These are phyloP conservation scores for Blomia tropicalis DNA, from an alignment of 2,888 invertebrate genomes.

Conservation along the genomic window DNA sequence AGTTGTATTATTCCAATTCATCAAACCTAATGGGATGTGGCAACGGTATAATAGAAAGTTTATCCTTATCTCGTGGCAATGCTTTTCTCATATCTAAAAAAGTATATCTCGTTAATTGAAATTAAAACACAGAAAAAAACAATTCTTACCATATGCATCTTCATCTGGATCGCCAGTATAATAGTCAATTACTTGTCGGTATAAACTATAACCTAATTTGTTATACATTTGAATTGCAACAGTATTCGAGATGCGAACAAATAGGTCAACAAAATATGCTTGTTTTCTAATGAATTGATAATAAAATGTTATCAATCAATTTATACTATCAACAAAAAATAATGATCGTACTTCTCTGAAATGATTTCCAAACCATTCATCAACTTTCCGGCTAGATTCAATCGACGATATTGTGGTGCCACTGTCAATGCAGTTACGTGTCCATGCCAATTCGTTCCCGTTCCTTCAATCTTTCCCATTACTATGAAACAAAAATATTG, in stretches of 20 bases:
- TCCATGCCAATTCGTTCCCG: conserved; percentile 92
- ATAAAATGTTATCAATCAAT: too few species aligned
- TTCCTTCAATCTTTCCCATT: conserved; percentile 97
- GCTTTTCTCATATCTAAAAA: conserved; percentile 91
- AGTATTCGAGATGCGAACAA: conserved; percentile 91
- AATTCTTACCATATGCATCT: conserved; percentile 78
- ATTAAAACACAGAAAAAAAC: too few species aligned
- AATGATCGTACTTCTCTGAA: conserved; percentile 55
- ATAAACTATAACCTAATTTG: conserved; percentile 85
- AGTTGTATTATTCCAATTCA: conserved; percentile 64
- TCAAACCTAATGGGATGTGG: conserved; percentile 86
- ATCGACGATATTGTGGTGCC: conserved; percentile 74
- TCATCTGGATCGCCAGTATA: conserved; percentile 96
- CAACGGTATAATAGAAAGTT: conserved; percentile 79
- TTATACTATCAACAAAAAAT: too few species aligned
- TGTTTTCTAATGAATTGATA: conserved; percentile 60
- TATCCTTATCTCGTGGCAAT: conserved; percentile 71
- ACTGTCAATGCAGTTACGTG: conserved; percentile 96
- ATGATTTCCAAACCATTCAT: conserved; percentile 90
- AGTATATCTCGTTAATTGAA: conserved; percentile 15
- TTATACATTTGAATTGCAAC: conserved; percentile 96
- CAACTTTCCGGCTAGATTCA: conserved; percentile 76
- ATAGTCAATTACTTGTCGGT: conserved; percentile 88
- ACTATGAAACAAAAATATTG: conserved; percentile 45
- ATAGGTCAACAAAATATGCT: conserved; percentile 92